A percentile compares a stretch with the other conserved stretches of the same genome.
phyloP scores from a whole-genome alignment of 30 jellyfish, hydroid and myxozoan species.

The Hydractinia symbiolongicarpus region DNA sequence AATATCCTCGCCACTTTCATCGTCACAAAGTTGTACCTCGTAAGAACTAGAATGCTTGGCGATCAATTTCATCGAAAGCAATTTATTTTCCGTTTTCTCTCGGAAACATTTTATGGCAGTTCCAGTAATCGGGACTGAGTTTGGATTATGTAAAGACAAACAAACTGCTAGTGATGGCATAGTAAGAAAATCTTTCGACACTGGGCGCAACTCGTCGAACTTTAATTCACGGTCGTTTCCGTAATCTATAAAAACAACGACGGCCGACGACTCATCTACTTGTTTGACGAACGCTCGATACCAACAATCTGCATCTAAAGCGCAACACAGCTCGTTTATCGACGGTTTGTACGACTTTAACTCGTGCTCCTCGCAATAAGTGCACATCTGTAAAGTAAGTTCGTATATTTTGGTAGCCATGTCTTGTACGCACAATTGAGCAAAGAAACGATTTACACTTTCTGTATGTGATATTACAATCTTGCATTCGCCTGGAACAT shows the following conservation, averaged over 20 bases:
- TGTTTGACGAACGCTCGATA: conserved; percentile 10
- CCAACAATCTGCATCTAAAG: conserved; percentile 23
- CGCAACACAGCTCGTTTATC: conserved; percentile 28
- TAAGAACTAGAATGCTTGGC: neutral
- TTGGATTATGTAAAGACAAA: conserved; percentile 8
- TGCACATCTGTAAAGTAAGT: conserved; percentile 11
- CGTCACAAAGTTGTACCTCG: neutral
- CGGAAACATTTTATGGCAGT: neutral
- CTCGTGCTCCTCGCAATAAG: conserved; percentile 4
- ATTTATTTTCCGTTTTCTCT: neutral
- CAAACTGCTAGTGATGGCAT: conserved; percentile 26
- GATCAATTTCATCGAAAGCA: neutral
- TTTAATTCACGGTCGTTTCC: conserved; percentile 26
- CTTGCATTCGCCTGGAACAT: conserved; percentile 11
- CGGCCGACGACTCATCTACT: conserved; percentile 9
- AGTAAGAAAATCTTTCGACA: conserved; percentile 1
- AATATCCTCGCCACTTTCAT: conserved; percentile 6
- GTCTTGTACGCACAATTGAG: conserved; percentile 11
- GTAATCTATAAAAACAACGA: conserved; percentile 29
- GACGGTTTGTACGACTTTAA: conserved; percentile 13
- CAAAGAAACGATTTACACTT: conserved; percentile 10
- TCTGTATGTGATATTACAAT: conserved; percentile 18
- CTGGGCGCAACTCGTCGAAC: conserved; percentile 27
- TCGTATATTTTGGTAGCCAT: neutral
- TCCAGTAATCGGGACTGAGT: neutral